phyloP scores from a whole-genome alignment of 2,113 vertebrate genomes.

The Microcebus griseorufus region DNA sequence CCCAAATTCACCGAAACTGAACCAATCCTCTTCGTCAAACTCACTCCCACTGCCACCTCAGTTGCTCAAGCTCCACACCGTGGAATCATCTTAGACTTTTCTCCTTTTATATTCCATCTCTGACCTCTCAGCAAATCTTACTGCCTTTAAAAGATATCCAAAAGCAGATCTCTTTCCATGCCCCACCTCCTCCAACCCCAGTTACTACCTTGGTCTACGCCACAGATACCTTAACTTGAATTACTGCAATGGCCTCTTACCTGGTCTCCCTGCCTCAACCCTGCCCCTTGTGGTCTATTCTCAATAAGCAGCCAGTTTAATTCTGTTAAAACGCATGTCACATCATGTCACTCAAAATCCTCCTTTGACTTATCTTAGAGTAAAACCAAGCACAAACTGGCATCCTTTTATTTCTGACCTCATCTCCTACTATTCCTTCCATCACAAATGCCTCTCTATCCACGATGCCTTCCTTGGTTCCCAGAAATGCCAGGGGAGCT shows the following conservation, averaged over 20 bases:
- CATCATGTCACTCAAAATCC: not conserved
- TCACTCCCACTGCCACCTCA: not conserved
- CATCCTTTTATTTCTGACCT: not conserved
- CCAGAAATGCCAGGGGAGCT: not conserved
- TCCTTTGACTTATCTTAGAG: not conserved
- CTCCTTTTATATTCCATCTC: not conserved
- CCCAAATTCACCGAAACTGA: not conserved
- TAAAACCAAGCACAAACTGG: not conserved
- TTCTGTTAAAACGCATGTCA: not conserved
- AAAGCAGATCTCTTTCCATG: not conserved
- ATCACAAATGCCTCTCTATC: not conserved
- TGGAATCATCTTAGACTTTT: not conserved
- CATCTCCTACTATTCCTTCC: not conserved
- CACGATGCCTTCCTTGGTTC: not conserved
- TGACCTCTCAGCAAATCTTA: not conserved
- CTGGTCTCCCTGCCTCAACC: not conserved
- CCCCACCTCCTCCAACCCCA: not conserved
- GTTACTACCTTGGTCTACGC: not conserved
- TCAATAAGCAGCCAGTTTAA: not conserved
- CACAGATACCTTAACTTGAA: not conserved
- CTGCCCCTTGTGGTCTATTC: not conserved
- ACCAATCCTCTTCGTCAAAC: not conserved
- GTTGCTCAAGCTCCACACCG: not conserved
- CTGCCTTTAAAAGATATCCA: not conserved
- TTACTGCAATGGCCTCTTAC: not conserved